Base-by-base conservation (phyloP, 1,140 invertebrate species). In the Ceratina australensis region DNA sequence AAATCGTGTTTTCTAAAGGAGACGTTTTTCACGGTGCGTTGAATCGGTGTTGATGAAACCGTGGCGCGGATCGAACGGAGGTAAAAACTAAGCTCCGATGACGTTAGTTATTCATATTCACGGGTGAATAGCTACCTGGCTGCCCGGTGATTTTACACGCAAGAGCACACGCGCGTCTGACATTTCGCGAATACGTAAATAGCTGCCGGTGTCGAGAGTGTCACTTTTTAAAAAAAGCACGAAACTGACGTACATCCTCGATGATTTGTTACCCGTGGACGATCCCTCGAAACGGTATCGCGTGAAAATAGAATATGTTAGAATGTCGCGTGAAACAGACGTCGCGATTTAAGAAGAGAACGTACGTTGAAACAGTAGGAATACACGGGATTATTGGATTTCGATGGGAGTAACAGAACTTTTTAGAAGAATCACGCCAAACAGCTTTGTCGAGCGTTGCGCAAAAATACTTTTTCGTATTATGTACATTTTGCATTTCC, bases 101-200 rank as follows among this genome's bases (percentile, higher is more conserved):
- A 72, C 47, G 47, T 64, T 52, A 72, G 33, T 52, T 26, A 28
- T 52, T 28, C 59, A 33, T 33, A 50, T 2, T 12, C 52, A 16
- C 33, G 28, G 1, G 15, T 33, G n/a, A 42, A 42, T 33, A 22
- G 18, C 5, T 60, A 60, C 49, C 42, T n/a, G 4, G n/a, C 5
- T 3, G 2, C 5, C 12, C 7, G 4, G 4, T 15, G 15, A 16
- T 69, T 28, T 61, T 42, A 47, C 28, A 42, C 33, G 71, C 15
- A 63, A 26, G 52, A 72, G 33, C 22, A 52, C 33, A n/a, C 12
- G 26, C 15, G 57, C 22, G n/a, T 52, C 49, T 73, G 61, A 42
- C 28, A 65, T 73, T 73, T 42, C 22, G 42, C 16, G 42, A 24
- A 72, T 28, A 8, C n/a, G 42, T 61, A 61, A 72, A 72, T 72